phyloP scores from a whole-genome alignment of 2,113 vertebrate species.

The Nibea coibor region DNA sequence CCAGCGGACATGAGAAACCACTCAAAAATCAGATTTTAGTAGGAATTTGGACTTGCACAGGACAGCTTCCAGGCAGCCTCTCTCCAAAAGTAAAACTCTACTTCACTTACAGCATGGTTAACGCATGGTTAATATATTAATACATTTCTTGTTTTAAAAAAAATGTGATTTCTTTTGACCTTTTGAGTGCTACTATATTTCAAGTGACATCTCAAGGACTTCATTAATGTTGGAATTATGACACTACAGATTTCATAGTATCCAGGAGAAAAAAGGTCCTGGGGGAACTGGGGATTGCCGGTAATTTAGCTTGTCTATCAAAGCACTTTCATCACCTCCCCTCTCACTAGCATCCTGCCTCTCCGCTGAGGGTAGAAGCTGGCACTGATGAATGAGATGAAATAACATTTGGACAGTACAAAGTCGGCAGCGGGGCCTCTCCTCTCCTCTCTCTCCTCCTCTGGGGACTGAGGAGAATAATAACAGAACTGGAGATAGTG shows the following conservation, averaged over 20 bases:
- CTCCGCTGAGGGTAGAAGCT: conserved; percentile 37
- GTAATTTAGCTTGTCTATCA: conserved; percentile 62
- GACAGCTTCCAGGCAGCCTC: not conserved
- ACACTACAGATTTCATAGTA: conserved; percentile 15
- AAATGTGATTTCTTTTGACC: not conserved
- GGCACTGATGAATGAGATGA: conserved; percentile 66
- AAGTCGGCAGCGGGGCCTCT: conserved; percentile 24
- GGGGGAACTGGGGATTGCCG: not conserved
- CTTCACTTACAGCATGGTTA: not conserved
- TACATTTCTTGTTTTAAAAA: not conserved
- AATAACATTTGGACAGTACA: conserved; percentile 62
- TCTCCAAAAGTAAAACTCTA: not conserved
- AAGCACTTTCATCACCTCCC: conserved; percentile 39
- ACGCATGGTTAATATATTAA: not conserved
- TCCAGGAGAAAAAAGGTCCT: not conserved
- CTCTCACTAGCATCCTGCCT: conserved; percentile 32
- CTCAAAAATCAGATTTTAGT: not conserved
- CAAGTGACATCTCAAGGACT: conserved; percentile 4
- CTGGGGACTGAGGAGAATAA: conserved; percentile 31
- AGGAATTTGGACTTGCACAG: not conserved
- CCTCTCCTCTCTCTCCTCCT: conserved; percentile 11
- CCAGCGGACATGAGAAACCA: not conserved
- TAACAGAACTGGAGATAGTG: conserved; percentile 20
- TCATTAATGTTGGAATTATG: conserved; percentile 16
- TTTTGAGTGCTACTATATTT: conserved; percentile 1